Evolutionary conservation across 2,888 invertebrate species (phyloP).

Genomic region (Thyatira batis): DNA sequence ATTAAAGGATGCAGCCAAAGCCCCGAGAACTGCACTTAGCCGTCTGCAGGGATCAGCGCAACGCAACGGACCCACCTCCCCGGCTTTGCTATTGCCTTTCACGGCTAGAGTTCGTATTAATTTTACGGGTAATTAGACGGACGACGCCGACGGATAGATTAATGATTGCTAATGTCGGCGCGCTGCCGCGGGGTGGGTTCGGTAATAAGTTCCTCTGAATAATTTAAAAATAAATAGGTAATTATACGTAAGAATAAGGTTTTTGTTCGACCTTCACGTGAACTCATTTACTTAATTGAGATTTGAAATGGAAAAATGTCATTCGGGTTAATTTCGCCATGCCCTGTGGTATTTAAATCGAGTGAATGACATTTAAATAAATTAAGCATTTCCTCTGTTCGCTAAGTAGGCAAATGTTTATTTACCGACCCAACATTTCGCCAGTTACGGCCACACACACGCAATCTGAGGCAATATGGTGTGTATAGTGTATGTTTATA

Average conservation of each 20-base stretch:
- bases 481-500: not conserved
- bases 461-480: not conserved
- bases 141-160: not conserved
- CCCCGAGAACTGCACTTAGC: conserved; percentile 1
- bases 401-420: not conserved
- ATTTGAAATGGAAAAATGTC: not conserved
- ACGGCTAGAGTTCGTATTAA: not conserved
- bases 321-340: not conserved
- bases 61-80: not conserved
- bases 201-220: not conserved
- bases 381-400: not conserved
- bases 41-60: not conserved
- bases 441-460: not conserved
- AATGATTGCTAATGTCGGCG: not conserved
- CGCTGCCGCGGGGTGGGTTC: not conserved
- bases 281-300: not conserved
- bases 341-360: not conserved
- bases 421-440: not conserved
- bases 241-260: not conserved
- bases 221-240: no score
- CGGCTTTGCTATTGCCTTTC: not conserved
- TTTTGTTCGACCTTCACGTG: not conserved
- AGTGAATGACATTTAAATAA: not conserved
- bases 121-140: not conserved
- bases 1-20: conserved; percentile 22